phyloP scores from a whole-genome alignment of 2,797 vertebrate genomes.

The Manis crassicaudata region DNA sequence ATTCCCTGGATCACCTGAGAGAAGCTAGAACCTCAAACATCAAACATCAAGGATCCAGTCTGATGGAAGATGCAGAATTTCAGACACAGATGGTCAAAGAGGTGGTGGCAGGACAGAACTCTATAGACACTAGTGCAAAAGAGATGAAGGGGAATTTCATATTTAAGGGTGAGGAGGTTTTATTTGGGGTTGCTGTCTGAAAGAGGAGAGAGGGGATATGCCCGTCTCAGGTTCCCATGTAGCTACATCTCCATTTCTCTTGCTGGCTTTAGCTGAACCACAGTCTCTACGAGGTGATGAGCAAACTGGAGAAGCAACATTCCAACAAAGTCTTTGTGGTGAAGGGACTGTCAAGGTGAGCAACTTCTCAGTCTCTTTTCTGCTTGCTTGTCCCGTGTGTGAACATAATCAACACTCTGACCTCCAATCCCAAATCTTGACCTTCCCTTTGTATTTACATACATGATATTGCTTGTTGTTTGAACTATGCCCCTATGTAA shows the following conservation, averaged over 20 bases:
- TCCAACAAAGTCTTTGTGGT: constrained; percentile 93
- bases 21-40: neutral
- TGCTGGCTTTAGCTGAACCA: constrained; percentile 89
- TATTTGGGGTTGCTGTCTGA: neutral
- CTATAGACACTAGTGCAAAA: neutral
- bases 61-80: neutral
- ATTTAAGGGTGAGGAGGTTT: neutral
- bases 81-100: neutral
- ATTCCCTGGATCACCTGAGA: constrained; percentile 21
- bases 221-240: neutral
- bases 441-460: neutral
- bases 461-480: neutral
- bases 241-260: neutral
- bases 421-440: neutral
- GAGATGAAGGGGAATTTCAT: neutral
- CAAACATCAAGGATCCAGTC: neutral
- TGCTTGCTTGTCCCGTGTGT: neutral
- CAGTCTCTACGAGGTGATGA: constrained; percentile 92
- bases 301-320: constrained; percentile 93
- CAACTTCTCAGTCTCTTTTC: neutral
- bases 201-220: neutral
- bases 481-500: neutral
- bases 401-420: rapidly evolving
- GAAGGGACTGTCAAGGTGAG: constrained; percentile 92
- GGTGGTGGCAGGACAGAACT: neutral